These are phyloP conservation scores for Drosophila prolongata DNA, from an alignment of 2,888 invertebrate genomes.

Conservation along the genomic window DNA sequence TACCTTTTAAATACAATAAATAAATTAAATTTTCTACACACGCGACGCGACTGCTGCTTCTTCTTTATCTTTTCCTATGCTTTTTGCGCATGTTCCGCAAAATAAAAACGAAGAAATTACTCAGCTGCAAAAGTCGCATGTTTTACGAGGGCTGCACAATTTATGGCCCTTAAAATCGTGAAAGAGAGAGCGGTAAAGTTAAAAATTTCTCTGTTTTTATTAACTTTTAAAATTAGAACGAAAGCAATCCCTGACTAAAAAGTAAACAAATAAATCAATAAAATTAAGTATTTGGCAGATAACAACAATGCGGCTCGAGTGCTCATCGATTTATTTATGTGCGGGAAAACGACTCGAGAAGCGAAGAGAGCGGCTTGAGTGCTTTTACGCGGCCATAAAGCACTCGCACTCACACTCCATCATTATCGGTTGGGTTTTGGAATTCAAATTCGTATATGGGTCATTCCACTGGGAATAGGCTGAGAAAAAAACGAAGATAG, in stretches of 20 bases:
- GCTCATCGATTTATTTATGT: constrained; percentile 72
- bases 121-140: constrained; percentile 73
- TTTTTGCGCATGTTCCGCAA: constrained; percentile 74
- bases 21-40: constrained; percentile 68
- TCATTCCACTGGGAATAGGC: constrained; percentile 83
- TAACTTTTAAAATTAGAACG: constrained; percentile 15
- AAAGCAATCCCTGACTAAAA: constrained; percentile 1
- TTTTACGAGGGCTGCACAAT: constrained; percentile 81
- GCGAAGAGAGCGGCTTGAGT: constrained; percentile 55
- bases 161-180: constrained; percentile 66
- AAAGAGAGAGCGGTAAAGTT: constrained; percentile 9
- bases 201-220: constrained; percentile 30
- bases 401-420: constrained; percentile 57
- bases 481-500: background rate
- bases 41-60: constrained; percentile 55
- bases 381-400: constrained; percentile 67
- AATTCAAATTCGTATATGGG: constrained; percentile 78
- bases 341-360: constrained; percentile 48
- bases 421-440: constrained; percentile 33
- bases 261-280: constrained; percentile 60
- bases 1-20: constrained; percentile 58
- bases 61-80: constrained; percentile 27
- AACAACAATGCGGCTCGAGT: constrained; percentile 41
- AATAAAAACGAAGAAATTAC: constrained; percentile 66
- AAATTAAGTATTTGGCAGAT: constrained; percentile 47